These are phyloP conservation scores for Sebastes minor DNA, from an alignment of 2,797 vertebrate genomes.

Conservation along the genomic window DNA sequence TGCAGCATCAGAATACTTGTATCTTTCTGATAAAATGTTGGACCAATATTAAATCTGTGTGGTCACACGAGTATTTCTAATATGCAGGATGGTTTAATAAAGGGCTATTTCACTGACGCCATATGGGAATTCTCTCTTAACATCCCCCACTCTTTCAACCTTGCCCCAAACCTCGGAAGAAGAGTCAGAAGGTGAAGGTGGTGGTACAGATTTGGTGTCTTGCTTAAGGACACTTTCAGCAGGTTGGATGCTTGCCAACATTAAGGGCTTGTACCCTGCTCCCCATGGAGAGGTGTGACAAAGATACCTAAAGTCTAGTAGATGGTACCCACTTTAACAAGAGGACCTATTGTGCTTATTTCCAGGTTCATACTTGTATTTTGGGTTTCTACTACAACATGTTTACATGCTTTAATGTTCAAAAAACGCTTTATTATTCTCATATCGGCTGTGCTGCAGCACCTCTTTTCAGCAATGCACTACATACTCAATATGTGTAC, in stretches of 20 bases:
- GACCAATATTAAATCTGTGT: neutral
- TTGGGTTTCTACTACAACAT: too few species aligned
- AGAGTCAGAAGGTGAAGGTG: conserved; percentile 48
- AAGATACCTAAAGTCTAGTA: neutral
- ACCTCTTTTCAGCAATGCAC: too few species aligned
- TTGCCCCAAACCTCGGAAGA: conserved; percentile 29
- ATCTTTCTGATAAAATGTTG: neutral
- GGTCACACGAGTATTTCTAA: neutral
- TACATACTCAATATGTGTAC: too few species aligned
- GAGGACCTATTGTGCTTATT: too few species aligned
- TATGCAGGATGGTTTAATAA: neutral
- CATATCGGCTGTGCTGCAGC: too few species aligned
- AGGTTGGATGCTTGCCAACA: conserved; percentile 54
- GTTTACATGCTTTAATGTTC: too few species aligned
- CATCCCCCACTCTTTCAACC: conserved; percentile 18
- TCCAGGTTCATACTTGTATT: too few species aligned
- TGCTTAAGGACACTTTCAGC: conserved; percentile 58
- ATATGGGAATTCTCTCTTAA: conserved; percentile 17
- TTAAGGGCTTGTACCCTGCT: conserved; percentile 14
- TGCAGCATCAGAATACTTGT: neutral
- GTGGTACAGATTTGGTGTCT: conserved; percentile 47
- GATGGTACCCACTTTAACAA: neutral
- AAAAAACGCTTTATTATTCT: too few species aligned
- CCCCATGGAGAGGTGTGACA: conserved; percentile 17
- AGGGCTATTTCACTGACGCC: neutral